These are phyloP conservation scores for Noctua janthe DNA, from an alignment of 2,888 invertebrate genomes.

Conservation along the genomic window DNA sequence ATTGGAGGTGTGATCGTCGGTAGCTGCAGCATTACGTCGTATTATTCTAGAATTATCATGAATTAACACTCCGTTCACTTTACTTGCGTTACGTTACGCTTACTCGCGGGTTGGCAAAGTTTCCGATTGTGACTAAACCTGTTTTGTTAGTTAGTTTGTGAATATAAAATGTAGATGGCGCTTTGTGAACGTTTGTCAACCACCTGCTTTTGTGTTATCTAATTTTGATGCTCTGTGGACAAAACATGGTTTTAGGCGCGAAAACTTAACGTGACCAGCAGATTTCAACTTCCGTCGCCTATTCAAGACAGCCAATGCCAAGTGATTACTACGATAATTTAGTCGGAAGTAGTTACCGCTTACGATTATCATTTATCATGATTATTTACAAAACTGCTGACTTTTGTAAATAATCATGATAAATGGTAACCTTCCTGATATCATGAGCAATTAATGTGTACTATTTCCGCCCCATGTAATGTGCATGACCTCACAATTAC, in stretches of 20 bases:
- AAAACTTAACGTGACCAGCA: slow-evolving; percentile 8
- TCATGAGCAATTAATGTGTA: background rate
- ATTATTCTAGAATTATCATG: slow-evolving; percentile 60
- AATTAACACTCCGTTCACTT: slow-evolving; percentile 55
- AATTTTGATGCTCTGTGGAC: slow-evolving; percentile 1
- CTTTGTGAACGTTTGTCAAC: slow-evolving; percentile 17
- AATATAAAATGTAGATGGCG: slow-evolving; percentile 67
- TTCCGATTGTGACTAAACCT: slow-evolving; percentile 47
- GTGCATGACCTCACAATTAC: background rate
- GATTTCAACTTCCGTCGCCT: background rate
- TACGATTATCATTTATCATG: too few species aligned
- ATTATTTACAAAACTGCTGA: too few species aligned
- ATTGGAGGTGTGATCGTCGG: slow-evolving; percentile 68
- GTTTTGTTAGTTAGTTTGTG: slow-evolving; percentile 56
- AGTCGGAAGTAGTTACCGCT: background rate
- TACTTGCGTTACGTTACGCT: slow-evolving; percentile 23
- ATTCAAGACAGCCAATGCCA: background rate
- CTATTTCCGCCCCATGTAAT: background rate
- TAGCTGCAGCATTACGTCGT: slow-evolving; percentile 58
- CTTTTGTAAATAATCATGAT: background rate
- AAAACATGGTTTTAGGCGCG: slow-evolving; percentile 22
- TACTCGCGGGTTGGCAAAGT: slow-evolving; percentile 30
- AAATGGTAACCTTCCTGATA: background rate
- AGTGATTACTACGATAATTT: background rate
- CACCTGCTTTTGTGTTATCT: background rate